A percentile compares a stretch with the other conserved stretches of the same genome.
These are phyloP conservation scores for Gymnobelideus leadbeateri DNA, from an alignment of 2,113 vertebrate genomes.

Conservation along the genomic window DNA sequence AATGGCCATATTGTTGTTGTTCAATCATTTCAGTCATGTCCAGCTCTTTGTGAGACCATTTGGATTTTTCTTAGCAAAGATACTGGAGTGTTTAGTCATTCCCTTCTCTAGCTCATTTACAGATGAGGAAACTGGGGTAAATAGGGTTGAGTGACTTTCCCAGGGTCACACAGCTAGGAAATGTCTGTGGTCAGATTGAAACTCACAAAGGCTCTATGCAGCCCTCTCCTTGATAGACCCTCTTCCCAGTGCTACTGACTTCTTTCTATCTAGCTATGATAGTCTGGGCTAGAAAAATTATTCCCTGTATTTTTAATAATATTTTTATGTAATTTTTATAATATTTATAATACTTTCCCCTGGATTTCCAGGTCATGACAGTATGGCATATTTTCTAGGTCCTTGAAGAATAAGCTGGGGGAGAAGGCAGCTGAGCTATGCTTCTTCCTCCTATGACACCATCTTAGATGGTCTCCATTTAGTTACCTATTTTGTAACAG, in stretches of 20 bases:
- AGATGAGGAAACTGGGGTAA: not conserved
- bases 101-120: not conserved
- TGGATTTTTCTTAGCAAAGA: not conserved
- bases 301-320: not conserved
- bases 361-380: not conserved
- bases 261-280: not conserved
- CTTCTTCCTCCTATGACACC: not conserved
- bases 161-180: not conserved
- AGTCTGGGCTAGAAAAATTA: not conserved
- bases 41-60: not conserved
- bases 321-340: too few species aligned
- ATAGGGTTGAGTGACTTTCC: not conserved
- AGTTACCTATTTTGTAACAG: not conserved
- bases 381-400: not conserved
- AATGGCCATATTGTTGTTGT: not conserved
- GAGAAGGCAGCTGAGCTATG: not conserved
- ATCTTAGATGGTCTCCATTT: not conserved
- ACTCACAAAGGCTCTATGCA: not conserved
- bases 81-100: not conserved
- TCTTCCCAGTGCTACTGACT: not conserved
- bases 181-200: not conserved
- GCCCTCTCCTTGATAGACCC: not conserved
- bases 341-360: not conserved
- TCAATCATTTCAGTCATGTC: not conserved
- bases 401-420: not conserved